phyloP scores from a whole-genome alignment of 2,797 vertebrate species.

The Chlorospingus flavigularis region DNA sequence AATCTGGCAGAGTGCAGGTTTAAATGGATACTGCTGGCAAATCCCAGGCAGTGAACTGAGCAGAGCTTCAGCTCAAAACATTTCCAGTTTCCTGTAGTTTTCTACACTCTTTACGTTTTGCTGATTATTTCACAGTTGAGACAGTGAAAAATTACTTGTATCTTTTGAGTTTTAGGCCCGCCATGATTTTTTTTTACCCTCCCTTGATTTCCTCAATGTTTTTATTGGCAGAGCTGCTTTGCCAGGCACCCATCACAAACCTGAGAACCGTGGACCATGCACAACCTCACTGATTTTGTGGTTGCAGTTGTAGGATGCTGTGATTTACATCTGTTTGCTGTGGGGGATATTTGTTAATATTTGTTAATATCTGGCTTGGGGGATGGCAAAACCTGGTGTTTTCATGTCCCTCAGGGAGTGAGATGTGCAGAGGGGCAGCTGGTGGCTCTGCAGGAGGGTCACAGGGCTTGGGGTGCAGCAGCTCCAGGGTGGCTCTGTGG shows the following conservation, averaged over 20 bases:
- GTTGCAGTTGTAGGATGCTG: background rate
- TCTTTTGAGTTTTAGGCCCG: background rate
- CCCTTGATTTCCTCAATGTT: background rate
- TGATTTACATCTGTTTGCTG: background rate
- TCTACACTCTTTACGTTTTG: background rate
- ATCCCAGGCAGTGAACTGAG: background rate
- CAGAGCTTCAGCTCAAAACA: background rate
- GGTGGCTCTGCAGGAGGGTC: background rate
- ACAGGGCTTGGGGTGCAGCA: accelerated
- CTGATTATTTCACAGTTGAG: background rate
- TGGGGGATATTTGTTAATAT: background rate
- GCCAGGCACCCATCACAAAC: background rate
- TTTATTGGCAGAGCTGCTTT: background rate
- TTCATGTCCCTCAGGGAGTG: accelerated
- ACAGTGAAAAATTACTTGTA: background rate
- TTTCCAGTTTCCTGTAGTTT: background rate
- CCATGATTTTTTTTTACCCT: accelerated
- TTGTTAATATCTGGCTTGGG: background rate
- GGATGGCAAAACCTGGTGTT: accelerated
- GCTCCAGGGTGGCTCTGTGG: background rate
- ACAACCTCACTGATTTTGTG: background rate
- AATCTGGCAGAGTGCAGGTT: background rate
- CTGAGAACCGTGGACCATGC: background rate
- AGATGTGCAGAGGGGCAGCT: background rate
- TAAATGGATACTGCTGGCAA: background rate